A percentile compares a stretch with the other conserved stretches of the same genome.
Conservation (phyloP, 1,140 invertebrate genomes). For the Ceratina calcarata region DNA sequence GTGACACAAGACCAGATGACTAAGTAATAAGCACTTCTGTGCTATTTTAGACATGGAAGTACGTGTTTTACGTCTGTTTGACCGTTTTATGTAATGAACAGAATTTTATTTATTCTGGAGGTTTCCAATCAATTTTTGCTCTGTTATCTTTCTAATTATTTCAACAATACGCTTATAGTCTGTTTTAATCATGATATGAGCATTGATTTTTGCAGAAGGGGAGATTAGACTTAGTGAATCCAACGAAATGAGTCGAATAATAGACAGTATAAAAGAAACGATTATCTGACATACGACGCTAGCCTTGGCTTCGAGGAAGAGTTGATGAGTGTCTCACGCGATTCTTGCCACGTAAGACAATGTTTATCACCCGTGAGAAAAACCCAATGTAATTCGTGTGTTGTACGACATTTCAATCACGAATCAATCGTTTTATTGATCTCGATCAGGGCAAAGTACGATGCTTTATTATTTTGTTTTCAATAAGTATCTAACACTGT, state of each 20-base stretch:
- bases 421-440: conserved; percentile 2
- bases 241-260: neutral
- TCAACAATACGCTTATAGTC: too few relatives aligned
- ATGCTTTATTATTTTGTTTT: neutral
- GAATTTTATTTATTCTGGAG: neutral
- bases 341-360: neutral
- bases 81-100: neutral
- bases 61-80: neutral
- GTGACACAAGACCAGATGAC: neutral
- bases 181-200: too few relatives aligned
- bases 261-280: neutral
- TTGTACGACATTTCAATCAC: neutral
- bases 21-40: neutral
- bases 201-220: too few relatives aligned
- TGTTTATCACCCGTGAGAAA: conserved; percentile 4
- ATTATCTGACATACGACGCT: neutral
- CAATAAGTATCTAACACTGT: too few relatives aligned
- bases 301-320: conserved; percentile 24
- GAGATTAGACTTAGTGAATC: too few relatives aligned
- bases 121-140: neutral
- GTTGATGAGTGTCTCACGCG: neutral
- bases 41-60: neutral
- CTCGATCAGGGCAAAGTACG: neutral
- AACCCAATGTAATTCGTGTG: neutral
- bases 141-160: too few relatives aligned